phyloP scores from a whole-genome alignment of 2,113 vertebrate genomes.

The Halichoeres trimaculatus region DNA sequence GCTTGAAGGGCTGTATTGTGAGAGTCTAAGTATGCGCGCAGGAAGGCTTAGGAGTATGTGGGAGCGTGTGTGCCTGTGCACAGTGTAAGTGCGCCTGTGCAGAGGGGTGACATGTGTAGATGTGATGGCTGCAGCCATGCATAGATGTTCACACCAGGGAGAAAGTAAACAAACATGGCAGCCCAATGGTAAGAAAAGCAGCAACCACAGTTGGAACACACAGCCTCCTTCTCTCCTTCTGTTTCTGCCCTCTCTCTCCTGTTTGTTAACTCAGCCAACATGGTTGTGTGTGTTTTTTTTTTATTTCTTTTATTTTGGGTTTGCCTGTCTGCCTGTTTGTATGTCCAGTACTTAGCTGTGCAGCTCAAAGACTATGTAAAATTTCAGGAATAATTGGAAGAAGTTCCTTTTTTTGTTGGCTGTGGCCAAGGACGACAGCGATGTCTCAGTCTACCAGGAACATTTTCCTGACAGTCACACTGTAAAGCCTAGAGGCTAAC shows the following conservation, averaged over 20 bases:
- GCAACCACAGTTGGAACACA: background rate
- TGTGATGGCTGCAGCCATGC: slow-evolving; percentile 81
- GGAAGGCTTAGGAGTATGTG: slow-evolving; percentile 57
- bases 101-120: slow-evolving; percentile 72
- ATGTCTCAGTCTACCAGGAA: background rate
- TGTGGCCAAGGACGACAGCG: background rate
- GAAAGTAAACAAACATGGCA: slow-evolving; percentile 78
- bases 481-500: background rate
- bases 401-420: background rate
- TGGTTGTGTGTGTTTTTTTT: background rate
- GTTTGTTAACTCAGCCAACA: background rate
- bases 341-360: background rate
- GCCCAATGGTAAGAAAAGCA: slow-evolving; percentile 54
- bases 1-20: slow-evolving; percentile 74
- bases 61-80: slow-evolving; percentile 33
- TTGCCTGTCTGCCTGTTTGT: background rate
- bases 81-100: slow-evolving; percentile 55
- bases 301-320: too few relatives aligned
- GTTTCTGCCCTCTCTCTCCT: background rate
- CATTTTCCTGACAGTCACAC: too few relatives aligned
- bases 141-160: slow-evolving; percentile 78
- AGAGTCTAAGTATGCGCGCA: slow-evolving; percentile 55
- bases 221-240: slow-evolving; percentile 3
- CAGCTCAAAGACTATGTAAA: background rate
- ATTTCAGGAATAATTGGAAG: background rate